Percentiles rank a stretch among this genome's conserved stretches.
Conservation (phyloP, 2,888 invertebrate genomes). For the Drosophila pseudotakahashii region DNA sequence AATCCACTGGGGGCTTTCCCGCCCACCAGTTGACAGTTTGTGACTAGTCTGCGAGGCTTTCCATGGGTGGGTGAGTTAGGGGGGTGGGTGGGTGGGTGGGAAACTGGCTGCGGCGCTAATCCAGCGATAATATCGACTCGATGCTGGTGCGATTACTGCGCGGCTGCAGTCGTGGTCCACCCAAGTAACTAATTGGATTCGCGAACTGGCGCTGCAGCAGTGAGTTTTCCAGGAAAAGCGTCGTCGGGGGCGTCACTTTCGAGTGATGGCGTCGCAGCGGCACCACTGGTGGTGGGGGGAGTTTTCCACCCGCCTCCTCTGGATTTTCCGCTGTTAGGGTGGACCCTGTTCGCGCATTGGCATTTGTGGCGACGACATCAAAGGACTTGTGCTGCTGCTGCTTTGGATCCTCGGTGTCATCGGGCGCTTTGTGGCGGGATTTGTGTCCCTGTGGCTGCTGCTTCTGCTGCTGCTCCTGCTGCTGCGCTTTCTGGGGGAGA, state of each 20-base stretch:
- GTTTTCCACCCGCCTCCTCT: conserved; percentile 4
- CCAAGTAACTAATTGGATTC: conserved; percentile 89
- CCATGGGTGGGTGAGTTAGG: background rate
- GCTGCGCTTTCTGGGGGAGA: conserved; percentile 53
- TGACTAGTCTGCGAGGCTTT: conserved; percentile 48
- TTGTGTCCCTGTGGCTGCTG: conserved; percentile 51
- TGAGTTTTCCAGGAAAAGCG: conserved; percentile 83
- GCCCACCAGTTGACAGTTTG: conserved; percentile 38
- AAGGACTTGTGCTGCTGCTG: conserved; percentile 41
- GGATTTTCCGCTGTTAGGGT: conserved; percentile 1
- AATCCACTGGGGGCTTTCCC: conserved; percentile 14
- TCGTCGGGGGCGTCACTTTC: conserved; percentile 63
- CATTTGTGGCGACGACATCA: conserved; percentile 55
- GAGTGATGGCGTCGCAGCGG: conserved; percentile 59
- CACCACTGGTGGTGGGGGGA: conserved; percentile 13
- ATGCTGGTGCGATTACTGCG: conserved; percentile 86
- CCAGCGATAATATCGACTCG: conserved; percentile 89
- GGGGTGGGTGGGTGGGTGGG: background rate
- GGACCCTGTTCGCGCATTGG: conserved; percentile 44
- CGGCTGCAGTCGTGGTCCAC: conserved; percentile 86
- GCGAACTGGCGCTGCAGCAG: conserved; percentile 84
- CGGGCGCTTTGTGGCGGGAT: conserved; percentile 71
- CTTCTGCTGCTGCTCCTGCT: conserved; percentile 26
- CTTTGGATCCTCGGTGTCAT: conserved; percentile 51
- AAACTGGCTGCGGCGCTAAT: conserved; percentile 82